Conservation (phyloP, 37 sponge, comb jelly and placozoan genomes). For the Geodia barretti region DNA sequence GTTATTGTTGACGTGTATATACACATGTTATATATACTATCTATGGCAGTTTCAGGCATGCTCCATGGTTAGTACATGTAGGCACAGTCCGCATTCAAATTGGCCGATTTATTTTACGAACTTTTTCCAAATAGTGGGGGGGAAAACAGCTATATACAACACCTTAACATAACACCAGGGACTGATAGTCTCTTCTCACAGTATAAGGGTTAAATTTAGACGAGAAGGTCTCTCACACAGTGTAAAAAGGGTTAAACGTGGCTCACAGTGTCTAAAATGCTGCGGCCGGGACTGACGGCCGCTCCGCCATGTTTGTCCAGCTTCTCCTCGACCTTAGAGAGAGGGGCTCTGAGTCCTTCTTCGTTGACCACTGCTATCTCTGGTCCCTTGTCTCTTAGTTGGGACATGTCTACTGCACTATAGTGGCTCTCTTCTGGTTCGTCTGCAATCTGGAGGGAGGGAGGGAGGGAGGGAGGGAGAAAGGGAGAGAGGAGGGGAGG, state of each 20-base stretch:
- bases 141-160: no score
- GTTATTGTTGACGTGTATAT: no score
- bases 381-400: no score
- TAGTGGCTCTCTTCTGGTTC: constrained; percentile 36
- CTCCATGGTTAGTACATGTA: no score
- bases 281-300: neutral
- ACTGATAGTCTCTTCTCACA: neutral
- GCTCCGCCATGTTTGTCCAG: neutral
- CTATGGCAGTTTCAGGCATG: no score
- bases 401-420: no score
- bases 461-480: neutral
- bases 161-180: no score
- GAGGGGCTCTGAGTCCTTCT: constrained; percentile 5
- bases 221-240: neutral
- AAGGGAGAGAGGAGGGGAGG: neutral
- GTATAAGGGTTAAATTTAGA: neutral
- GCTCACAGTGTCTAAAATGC: neutral
- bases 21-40: no score
- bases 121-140: no score
- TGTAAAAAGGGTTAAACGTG: neutral
- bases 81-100: no score
- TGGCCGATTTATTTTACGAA: no score
- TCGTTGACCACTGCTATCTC: no score
- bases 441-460: constrained; percentile 48
- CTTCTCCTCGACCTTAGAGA: constrained; percentile 21